Evolutionary conservation across 1,140 invertebrate genomes (phyloP).

Genomic region (Lycorma delicatula): DNA sequence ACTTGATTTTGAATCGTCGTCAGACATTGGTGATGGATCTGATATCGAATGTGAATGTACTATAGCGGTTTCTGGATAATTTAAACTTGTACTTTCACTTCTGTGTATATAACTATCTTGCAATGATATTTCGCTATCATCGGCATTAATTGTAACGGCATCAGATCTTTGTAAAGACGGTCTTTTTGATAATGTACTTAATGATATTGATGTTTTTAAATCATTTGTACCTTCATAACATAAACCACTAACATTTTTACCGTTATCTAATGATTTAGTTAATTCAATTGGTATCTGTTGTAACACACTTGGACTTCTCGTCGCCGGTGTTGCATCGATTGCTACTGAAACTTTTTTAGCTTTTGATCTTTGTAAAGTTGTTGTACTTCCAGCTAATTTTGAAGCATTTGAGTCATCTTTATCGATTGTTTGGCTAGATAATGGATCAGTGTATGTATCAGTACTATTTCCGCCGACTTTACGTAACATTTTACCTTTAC

Average conservation of each 20-base stretch:
- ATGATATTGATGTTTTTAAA: conserved; percentile 10
- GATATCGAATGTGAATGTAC: conserved; percentile 64
- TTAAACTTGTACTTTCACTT: conserved; percentile 4
- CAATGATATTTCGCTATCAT: conserved; percentile 14
- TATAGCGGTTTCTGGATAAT: conserved; percentile 36
- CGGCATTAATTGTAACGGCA: conserved; percentile 17
- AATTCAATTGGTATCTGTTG: conserved; percentile 66
- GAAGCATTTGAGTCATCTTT: conserved; percentile 12
- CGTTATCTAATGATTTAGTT: conserved; percentile 42
- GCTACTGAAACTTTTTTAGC: conserved; percentile 60
- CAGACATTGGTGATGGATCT: conserved; percentile 41
- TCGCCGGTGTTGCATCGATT: conserved; percentile 62
- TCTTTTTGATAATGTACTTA: conserved; percentile 9
- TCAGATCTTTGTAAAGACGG: conserved; percentile 20
- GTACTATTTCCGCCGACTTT: conserved; percentile 11
- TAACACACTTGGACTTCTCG: conserved; percentile 57
- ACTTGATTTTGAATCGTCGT: background rate
- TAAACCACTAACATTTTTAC: conserved; percentile 11
- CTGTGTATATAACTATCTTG: conserved; percentile 3
- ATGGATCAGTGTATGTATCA: conserved; percentile 14
- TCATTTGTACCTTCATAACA: too few species aligned
- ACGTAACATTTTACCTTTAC: conserved; percentile 36
- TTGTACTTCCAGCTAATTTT: conserved; percentile 15
- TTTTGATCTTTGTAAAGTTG: conserved; percentile 30
- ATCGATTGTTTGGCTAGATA: conserved; percentile 14